Evolutionary conservation across 2,113 vertebrate genomes (phyloP).

Genomic region (Rhinogobius similis): DNA sequence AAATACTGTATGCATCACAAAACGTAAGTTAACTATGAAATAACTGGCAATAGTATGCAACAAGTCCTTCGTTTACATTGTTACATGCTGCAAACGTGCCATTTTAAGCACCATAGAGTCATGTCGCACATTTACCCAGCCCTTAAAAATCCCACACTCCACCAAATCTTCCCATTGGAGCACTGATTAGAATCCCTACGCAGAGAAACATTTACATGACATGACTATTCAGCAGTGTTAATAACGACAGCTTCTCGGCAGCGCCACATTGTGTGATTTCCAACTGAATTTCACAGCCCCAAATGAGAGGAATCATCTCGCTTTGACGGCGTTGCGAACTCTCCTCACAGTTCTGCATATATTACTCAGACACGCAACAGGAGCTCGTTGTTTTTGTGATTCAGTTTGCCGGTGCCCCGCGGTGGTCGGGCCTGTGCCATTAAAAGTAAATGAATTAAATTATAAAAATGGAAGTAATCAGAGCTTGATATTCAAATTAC

Average conservation of each 20-base stretch:
- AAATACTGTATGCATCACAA: too few relatives aligned
- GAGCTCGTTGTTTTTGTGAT: conserved; percentile 18
- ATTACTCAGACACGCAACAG: conserved; percentile 12
- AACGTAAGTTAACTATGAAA: too few relatives aligned
- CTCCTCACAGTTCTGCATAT: conserved; percentile 26
- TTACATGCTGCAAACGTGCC: too few relatives aligned
- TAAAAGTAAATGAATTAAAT: conserved; percentile 1
- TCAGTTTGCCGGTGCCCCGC: conserved; percentile 14
- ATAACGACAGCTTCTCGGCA: conserved; percentile 45
- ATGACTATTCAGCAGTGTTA: conserved; percentile 38
- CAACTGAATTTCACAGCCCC: conserved; percentile 40
- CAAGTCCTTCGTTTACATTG: too few relatives aligned
- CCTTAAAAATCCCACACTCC: not conserved
- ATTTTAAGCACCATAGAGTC: too few relatives aligned
- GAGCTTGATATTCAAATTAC: not conserved
- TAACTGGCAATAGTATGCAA: too few relatives aligned
- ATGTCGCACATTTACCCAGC: not conserved
- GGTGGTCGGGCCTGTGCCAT: conserved; percentile 5
- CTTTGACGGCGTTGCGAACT: conserved; percentile 27
- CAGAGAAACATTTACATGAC: conserved; percentile 44
- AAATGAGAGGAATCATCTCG: conserved; percentile 36
- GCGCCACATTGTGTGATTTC: conserved; percentile 35
- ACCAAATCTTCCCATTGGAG: conserved; percentile 22
- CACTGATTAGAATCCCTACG: not conserved
- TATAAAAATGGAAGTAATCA: not conserved